Evolutionary conservation across 2,888 invertebrate species (phyloP).

Genomic region (Acronicta aceris): DNA sequence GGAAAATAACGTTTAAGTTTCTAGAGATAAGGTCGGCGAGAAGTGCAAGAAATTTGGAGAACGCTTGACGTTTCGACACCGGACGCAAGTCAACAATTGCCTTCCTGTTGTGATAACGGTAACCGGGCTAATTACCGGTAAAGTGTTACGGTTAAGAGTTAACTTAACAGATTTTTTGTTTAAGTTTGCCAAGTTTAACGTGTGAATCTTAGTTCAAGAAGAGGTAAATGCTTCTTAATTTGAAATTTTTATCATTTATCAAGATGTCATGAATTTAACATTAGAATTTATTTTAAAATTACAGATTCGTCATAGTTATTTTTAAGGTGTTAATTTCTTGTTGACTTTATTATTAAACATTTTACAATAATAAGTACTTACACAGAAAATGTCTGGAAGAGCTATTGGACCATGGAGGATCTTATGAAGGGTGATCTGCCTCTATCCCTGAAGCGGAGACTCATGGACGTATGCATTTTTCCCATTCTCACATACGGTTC

Average conservation of each 20-base stretch:
- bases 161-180: conserved; percentile 38
- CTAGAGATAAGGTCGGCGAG: conserved; percentile 2
- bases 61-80: conserved; percentile 61
- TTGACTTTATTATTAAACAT: too few relatives aligned
- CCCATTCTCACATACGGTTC: too few relatives aligned
- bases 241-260: not conserved
- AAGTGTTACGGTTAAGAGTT: conserved; percentile 45
- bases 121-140: conserved; percentile 56
- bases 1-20: not conserved
- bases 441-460: too few relatives aligned
- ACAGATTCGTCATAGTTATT: too few relatives aligned
- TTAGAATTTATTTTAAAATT: too few relatives aligned
- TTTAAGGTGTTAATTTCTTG: too few relatives aligned
- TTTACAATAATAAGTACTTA: too few relatives aligned
- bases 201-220: not conserved
- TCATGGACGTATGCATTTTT: too few relatives aligned
- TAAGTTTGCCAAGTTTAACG: conserved; percentile 3
- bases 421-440: too few relatives aligned
- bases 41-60: conserved; percentile 13
- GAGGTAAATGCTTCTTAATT: not conserved
- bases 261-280: too few relatives aligned
- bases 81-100: conserved; percentile 65
- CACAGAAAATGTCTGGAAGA: too few relatives aligned
- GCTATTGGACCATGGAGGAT: too few relatives aligned
- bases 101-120: conserved; percentile 74